Evolutionary conservation across 2,113 vertebrate genomes (phyloP), one percentile per base, ranked within the genome.

Genomic region (Siniperca knerii): DNA sequence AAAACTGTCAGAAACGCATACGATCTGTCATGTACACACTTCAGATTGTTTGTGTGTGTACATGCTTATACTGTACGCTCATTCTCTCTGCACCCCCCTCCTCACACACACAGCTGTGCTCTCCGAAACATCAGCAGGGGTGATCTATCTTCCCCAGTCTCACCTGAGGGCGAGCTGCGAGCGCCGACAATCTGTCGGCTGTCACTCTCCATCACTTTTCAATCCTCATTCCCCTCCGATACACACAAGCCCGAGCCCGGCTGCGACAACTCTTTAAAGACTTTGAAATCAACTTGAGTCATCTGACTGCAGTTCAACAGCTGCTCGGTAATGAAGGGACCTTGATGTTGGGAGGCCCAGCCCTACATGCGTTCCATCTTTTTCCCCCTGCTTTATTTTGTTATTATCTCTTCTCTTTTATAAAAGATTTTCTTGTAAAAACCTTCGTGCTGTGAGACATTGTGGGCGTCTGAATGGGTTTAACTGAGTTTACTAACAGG

Each of bases 181-280:
- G 94, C 86, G 57, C 46, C n/a, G 23, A 64, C 95, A 95, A 94
- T 96, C 95, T 96, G 96, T 95, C 91, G 79, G 65, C 92, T 95
- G 92, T 95, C 93, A 94, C 88, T 92, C 88, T 93, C 66, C 81
- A 94, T 94, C 94, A 91, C 85, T 87, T 91, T 83, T 88, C 89
- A 87, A 82, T 84, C 78, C 84, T 86, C 89, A 78, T 87, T 88
- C 86, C 84, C 71, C 84, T 83, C 83, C 12, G 62, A 90, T 84
- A 79, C 89, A 90, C 90, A 90, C 84, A 20, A 68, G 42, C 61
- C 37, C 29, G 42, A 78, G 84, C 79, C 74, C 10, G 61, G 77
- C 81, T 81, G 72, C 12, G 8, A 78, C 81, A 84, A 85, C 90
- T 89, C 91, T 92, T 77, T 86, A 67, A 90, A 92, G 85, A 92